These are phyloP conservation scores for Pseudorasbora parva DNA, from an alignment of 2,113 vertebrate species.

Conservation along the genomic window DNA sequence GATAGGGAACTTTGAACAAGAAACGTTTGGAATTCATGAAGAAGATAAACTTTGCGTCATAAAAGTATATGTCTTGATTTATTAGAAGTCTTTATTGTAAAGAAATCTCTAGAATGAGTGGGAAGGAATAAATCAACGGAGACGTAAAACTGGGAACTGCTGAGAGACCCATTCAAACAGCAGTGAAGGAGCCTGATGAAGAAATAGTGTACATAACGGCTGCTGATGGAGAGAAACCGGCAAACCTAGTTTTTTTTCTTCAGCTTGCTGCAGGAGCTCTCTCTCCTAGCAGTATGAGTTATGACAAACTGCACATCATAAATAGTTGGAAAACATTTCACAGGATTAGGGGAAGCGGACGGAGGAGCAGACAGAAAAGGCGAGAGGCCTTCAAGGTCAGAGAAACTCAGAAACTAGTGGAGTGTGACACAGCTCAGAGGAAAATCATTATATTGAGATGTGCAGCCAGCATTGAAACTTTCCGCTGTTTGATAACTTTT, in stretches of 20 bases:
- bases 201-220: neutral
- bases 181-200: no score
- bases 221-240: neutral
- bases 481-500: neutral
- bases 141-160: neutral
- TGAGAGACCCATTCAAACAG: slow-evolving; percentile 14
- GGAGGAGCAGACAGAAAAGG: neutral
- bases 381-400: neutral
- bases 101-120: neutral
- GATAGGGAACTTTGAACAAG: neutral
- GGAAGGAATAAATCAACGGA: slow-evolving; percentile 28
- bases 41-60: neutral
- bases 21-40: slow-evolving; percentile 12
- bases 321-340: neutral
- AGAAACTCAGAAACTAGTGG: neutral
- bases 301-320: neutral
- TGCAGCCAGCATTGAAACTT: neutral
- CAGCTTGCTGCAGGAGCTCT: neutral
- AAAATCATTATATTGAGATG: neutral
- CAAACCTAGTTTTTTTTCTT: neutral
- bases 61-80: slow-evolving; percentile 12
- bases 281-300: neutral
- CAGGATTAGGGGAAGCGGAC: neutral
- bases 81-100: neutral
- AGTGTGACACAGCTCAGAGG: neutral